Evolutionary conservation across 1,140 invertebrate species (phyloP), one percentile per base, ranked within the genome.

Genomic region (Macrostomum lignano): DNA sequence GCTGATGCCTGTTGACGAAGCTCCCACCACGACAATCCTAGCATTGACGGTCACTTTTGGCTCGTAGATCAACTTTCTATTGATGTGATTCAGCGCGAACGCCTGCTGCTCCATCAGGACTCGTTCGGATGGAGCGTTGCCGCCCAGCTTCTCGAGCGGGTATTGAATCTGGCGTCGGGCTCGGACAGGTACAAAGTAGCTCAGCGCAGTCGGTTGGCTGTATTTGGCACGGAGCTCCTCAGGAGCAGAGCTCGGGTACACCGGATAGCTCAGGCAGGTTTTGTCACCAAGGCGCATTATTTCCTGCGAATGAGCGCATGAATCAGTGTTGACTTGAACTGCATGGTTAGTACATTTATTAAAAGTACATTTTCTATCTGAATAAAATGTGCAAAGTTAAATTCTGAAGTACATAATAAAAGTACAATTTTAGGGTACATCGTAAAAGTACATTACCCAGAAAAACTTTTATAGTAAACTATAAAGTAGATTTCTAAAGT

Each of bases 21-120:
- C 69, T 1, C 72, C 72, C 0, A 74, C 64, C 4, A 74, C 64
- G 1, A 74, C 68, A 31, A 76, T 69, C 38, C 65, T 64, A 6
- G 58, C 48, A 48, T 59, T 59, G 22, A 59, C 52, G n/a, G 49
- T 48, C 39, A 55, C 51, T 45, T 58, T 59, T 21, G 51, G 51
- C 38, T 58, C 55, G 19, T 57, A 36, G 6, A 48, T 45, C 2
- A 59, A 45, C 38, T 59, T 59, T 21, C 49, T 39, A 44, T 59
- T 58, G 40, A 58, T 46, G 36, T 58, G 55, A 31, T 44, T 46
- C 5, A 59, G 43, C 10, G 52, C 49, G 40, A 47, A 56, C 20
- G 44, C 42, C 33, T 48, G 40, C 17, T 39, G 36, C 17, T 46
- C 21, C 21, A 46, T 40, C 10, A 55, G 39, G 7, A 59, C 44